These are phyloP conservation scores for Stictocephala bisonia DNA, from an alignment of 2,888 invertebrate genomes.

Conservation along the genomic window DNA sequence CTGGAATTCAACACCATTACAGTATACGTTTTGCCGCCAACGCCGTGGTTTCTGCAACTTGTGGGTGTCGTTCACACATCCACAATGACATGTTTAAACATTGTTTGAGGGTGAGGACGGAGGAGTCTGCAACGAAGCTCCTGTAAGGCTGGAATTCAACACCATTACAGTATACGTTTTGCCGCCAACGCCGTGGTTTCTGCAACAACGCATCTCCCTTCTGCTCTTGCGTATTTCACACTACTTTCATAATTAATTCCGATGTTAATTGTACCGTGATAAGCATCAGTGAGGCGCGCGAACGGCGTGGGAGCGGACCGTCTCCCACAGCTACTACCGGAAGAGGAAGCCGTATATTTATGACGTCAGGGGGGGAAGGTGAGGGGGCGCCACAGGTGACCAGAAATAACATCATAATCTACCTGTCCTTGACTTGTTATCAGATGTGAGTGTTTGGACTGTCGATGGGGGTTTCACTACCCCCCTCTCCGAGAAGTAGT, in stretches of 20 bases:
- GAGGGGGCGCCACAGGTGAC: constrained; percentile 40
- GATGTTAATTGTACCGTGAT: constrained; percentile 35
- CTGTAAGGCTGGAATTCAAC: neutral
- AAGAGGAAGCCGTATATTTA: constrained; percentile 46
- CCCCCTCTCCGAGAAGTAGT: too few relatives aligned
- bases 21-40: neutral
- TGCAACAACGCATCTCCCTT: neutral
- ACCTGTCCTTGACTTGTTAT: constrained; percentile 14
- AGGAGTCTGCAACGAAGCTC: too few relatives aligned
- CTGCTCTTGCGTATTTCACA: neutral
- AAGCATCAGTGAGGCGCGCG: constrained; percentile 35
- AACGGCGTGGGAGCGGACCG: constrained; percentile 43
- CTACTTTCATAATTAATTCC: constrained; percentile 34
- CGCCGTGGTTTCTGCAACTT: constrained; percentile 16
- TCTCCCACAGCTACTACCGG: constrained; percentile 44
- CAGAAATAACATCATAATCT: constrained; percentile 44
- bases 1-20: neutral
- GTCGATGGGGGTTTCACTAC: constrained; percentile 18
- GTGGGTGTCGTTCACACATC: too few relatives aligned
- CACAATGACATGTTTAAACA: too few relatives aligned
- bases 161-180: neutral
- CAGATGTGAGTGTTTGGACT: constrained; percentile 23
- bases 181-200: neutral
- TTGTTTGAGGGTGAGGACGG: too few relatives aligned
- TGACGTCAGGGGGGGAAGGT: constrained; percentile 43